Conservation (phyloP, 2,113 vertebrate genomes). For the Neodontobutis hainanensis region DNA sequence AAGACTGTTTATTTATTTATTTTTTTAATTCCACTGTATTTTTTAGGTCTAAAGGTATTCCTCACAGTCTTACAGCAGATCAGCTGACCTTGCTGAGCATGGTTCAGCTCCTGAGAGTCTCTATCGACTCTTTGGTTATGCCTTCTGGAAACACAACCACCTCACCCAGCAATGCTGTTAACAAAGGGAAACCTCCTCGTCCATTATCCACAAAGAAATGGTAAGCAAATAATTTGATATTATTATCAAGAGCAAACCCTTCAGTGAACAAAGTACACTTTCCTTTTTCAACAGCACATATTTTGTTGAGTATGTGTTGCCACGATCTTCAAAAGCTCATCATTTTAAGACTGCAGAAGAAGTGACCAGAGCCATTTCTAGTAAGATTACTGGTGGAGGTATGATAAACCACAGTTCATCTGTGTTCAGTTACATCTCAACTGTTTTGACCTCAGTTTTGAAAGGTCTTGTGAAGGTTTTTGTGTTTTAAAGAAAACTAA, state of each 20-base stretch:
- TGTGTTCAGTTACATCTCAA: no score
- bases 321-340: constrained; percentile 75
- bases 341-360: constrained; percentile 76
- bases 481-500: constrained; percentile 3
- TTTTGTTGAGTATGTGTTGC: constrained; percentile 90
- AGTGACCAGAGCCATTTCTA: constrained; percentile 83
- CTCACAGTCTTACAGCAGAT: constrained; percentile 70
- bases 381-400: constrained; percentile 84
- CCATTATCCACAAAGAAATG: constrained; percentile 77
- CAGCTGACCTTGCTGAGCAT: constrained; percentile 79
- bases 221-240: constrained; percentile 65
- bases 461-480: background rate
- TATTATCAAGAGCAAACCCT: background rate
- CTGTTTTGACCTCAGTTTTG: no score
- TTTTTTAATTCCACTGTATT: background rate
- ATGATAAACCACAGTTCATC: constrained; percentile 29
- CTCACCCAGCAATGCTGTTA: constrained; percentile 66
- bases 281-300: constrained; percentile 81
- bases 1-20: background rate
- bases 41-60: constrained; percentile 46
- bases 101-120: constrained; percentile 79
- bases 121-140: constrained; percentile 81
- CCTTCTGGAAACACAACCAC: constrained; percentile 55
- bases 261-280: background rate
- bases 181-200: constrained; percentile 78